Evolutionary conservation across 2,797 vertebrate genomes (phyloP), one percentile per base, ranked within the genome.

Genomic region (Hippoglossus hippoglossus): DNA sequence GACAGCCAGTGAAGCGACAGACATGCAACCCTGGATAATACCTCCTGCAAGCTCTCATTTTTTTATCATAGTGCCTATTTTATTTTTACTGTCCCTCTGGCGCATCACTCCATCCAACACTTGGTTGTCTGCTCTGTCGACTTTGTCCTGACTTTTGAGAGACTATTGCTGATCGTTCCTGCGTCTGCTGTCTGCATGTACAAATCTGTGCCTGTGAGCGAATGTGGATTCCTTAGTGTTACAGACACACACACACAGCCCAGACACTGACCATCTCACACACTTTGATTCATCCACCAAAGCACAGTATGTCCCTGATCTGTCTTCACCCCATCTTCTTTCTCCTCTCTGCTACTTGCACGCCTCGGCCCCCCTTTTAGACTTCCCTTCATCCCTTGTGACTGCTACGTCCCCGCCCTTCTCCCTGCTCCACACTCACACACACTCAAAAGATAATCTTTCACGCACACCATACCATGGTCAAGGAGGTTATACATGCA

Each of bases 321-420:
- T 63, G 62, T 76, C 84, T 79, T 57, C 65, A 46, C 58, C 79
- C 71, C 36, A 39, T 71, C 73, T 52, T 53, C 58, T 66, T 41
- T 54, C 21, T 66, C 58, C 51, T 65, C 69, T 62, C 47, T 67
- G 22, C 25, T 72, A 54, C 68, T 81, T 10, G 59, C 77, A 77
- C 52, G 78, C 73, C 69, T 65, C 67, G 63, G 11, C 53, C 46
- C 19, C 31, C 26, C 44, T 8, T 21, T 18, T 65, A 64, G 63
- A 74, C 71, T 72, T 80, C 64, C 58, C 61, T 73, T n/a, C 54
- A 52, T 84, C 74, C 82, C 80, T 75, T 76, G 76, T 87, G 89
- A 88, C 73, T 66, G 5, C 71, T 63, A 36, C 75, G 15, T 58
- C 73, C 67, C 69, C 53, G 73, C 70, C 72, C 53, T 54, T 63